Conservation (phyloP, 2,888 invertebrate genomes). For the Taenaris catops region DNA sequence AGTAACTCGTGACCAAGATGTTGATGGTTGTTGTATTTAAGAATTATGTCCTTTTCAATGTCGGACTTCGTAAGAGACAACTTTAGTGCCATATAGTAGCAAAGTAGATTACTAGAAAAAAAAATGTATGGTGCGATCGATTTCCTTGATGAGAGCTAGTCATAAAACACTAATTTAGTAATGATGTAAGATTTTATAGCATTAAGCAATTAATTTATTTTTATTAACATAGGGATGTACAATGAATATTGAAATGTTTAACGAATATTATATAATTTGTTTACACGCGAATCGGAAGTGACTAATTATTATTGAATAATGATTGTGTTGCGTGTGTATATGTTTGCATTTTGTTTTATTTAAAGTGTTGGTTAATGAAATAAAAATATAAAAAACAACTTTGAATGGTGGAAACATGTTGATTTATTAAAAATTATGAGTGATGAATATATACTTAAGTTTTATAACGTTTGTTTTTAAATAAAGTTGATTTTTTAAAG, state of each 20-base stretch:
- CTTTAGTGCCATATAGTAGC: conserved; percentile 29
- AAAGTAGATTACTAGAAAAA: conserved; percentile 34
- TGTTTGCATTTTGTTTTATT: too few relatives aligned
- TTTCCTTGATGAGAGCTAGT: conserved; percentile 63
- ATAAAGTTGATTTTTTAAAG: too few relatives aligned
- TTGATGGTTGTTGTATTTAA: conserved; percentile 37
- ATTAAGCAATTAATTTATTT: conserved; percentile 24
- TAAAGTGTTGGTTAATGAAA: too few relatives aligned
- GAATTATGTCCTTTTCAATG: conserved; percentile 11
- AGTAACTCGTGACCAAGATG: conserved; percentile 50
- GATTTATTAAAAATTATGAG: too few relatives aligned
- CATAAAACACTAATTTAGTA: conserved; percentile 46
- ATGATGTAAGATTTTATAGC: conserved; percentile 17
- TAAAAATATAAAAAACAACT: too few relatives aligned
- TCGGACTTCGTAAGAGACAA: conserved; percentile 15
- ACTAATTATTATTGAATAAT: too few relatives aligned
- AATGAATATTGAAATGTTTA: background rate
- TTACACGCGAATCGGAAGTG: background rate
- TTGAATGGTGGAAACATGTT: too few relatives aligned
- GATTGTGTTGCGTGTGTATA: too few relatives aligned
- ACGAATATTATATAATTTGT: background rate
- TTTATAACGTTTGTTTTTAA: too few relatives aligned
- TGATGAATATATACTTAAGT: too few relatives aligned
- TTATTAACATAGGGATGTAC: conserved; percentile 9
- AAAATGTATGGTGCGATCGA: conserved; percentile 54